A percentile compares a stretch with the other conserved stretches of the same genome.
Evolutionary conservation across 2,113 vertebrate species (phyloP).

Genomic region (Oenanthe oenanthe): DNA sequence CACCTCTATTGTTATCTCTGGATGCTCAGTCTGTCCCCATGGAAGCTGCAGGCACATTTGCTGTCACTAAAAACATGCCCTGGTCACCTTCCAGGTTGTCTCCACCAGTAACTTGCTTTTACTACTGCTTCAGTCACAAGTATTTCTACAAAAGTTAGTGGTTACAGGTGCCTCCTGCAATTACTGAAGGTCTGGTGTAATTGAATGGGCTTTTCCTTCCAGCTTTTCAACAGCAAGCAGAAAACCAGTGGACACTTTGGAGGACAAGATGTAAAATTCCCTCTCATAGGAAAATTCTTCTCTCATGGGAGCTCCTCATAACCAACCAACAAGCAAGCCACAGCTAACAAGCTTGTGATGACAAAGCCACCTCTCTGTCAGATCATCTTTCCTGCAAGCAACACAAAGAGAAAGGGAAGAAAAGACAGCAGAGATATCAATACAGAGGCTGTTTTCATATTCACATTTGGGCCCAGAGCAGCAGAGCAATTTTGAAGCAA

Average conservation of each 20-base stretch:
- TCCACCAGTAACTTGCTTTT: not conserved
- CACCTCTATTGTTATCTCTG: not conserved
- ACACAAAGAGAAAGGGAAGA: not conserved
- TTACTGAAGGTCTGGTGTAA: not conserved
- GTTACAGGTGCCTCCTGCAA: not conserved
- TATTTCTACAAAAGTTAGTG: not conserved
- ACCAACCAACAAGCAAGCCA: not conserved
- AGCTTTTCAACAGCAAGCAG: not conserved
- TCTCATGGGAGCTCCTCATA: not conserved
- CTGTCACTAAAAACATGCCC: not conserved
- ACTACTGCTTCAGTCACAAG: not conserved
- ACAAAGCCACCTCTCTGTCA: not conserved
- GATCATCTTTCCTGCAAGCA: not conserved
- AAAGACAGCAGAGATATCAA: not conserved
- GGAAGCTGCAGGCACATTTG: not conserved
- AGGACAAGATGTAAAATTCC: not conserved
- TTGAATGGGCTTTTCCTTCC: not conserved
- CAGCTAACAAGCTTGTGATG: not conserved
- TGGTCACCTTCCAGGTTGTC: not conserved
- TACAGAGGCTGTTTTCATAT: not conserved
- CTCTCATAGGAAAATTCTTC: too few species aligned
- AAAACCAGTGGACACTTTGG: not conserved
- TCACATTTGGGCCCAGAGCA: slow-evolving; percentile 24
- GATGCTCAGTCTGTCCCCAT: not conserved
- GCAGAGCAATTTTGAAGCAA: slow-evolving; percentile 45